Evolutionary conservation across 1,140 invertebrate genomes (phyloP).

Genomic region (Elymnias hypermnestra): DNA sequence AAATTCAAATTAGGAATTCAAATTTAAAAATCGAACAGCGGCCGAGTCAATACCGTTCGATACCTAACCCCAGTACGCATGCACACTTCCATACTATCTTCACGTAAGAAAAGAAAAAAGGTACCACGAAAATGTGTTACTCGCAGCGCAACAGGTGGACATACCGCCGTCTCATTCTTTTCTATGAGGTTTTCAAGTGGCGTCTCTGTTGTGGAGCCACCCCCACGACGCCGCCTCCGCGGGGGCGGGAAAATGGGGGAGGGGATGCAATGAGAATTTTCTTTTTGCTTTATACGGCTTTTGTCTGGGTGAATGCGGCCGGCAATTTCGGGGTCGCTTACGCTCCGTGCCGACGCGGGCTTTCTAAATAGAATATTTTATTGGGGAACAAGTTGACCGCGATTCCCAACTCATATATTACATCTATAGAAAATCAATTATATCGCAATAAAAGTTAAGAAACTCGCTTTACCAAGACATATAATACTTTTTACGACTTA

Average conservation of each 20-base stretch:
- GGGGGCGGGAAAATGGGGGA: slow-evolving; percentile 68
- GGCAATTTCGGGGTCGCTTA: slow-evolving; percentile 71
- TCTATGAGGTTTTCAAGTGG: slow-evolving; percentile 53
- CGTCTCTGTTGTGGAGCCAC: slow-evolving; percentile 66
- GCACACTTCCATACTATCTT: slow-evolving; percentile 62
- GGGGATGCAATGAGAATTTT: slow-evolving; percentile 70
- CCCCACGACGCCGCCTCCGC: slow-evolving; percentile 66
- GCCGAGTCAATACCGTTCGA: slow-evolving; percentile 53
- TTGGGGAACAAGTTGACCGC: slow-evolving; percentile 41
- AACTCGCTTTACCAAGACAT: no score
- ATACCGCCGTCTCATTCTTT: slow-evolving; percentile 72
- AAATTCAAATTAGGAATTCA: background rate
- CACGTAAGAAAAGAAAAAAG: slow-evolving; percentile 67
- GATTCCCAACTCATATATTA: no score
- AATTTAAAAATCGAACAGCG: slow-evolving; percentile 44
- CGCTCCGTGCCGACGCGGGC: slow-evolving; percentile 49
- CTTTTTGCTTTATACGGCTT: slow-evolving; percentile 72
- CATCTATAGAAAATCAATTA: no score
- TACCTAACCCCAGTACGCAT: slow-evolving; percentile 61
- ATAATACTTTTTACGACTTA: no score
- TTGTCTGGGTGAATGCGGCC: slow-evolving; percentile 73
- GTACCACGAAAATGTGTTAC: slow-evolving; percentile 63
- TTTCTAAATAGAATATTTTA: slow-evolving; percentile 56
- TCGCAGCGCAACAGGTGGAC: slow-evolving; percentile 70
- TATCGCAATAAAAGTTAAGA: no score